Percentiles rank a stretch among this genome's conserved stretches.
Evolutionary conservation across 2,797 vertebrate species (phyloP).

Genomic region (Syndactyla subalaris): DNA sequence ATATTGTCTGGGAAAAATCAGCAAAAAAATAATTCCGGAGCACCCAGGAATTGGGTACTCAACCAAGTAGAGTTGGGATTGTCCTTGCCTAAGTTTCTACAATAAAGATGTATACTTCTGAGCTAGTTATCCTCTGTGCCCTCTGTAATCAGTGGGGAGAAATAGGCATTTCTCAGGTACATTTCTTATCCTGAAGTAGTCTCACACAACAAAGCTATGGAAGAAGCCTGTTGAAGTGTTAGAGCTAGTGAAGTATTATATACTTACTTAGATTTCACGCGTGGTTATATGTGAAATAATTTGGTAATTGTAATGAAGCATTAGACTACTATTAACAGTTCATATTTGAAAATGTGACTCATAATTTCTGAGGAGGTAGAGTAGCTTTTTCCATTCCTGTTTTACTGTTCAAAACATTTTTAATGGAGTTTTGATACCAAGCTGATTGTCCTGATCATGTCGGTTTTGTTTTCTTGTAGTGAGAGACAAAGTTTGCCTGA

Average conservation of each 20-base stretch:
- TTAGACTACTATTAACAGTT: background rate
- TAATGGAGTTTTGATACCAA: background rate
- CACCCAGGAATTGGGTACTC: too few species aligned
- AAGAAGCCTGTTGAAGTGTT: background rate
- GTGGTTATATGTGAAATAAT: background rate
- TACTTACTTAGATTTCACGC: background rate
- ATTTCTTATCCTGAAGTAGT: background rate
- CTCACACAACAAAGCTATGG: background rate
- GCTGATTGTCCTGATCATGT: background rate
- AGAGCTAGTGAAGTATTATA: background rate
- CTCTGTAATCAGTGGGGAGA: background rate
- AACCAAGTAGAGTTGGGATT: background rate
- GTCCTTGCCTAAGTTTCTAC: background rate
- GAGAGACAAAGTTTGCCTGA: constrained; percentile 90
- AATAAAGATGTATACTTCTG: background rate
- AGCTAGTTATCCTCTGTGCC: background rate
- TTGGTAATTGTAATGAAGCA: background rate
- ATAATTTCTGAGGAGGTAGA: background rate
- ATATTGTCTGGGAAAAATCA: background rate
- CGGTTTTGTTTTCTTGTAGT: constrained; percentile 74
- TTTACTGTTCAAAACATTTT: background rate
- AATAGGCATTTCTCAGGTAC: background rate
- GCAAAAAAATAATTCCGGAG: background rate
- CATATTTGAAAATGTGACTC: background rate
- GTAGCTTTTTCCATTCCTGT: background rate